Base-by-base conservation (phyloP, 1,140 invertebrate species). In the Trinorchestia longiramus region DNA sequence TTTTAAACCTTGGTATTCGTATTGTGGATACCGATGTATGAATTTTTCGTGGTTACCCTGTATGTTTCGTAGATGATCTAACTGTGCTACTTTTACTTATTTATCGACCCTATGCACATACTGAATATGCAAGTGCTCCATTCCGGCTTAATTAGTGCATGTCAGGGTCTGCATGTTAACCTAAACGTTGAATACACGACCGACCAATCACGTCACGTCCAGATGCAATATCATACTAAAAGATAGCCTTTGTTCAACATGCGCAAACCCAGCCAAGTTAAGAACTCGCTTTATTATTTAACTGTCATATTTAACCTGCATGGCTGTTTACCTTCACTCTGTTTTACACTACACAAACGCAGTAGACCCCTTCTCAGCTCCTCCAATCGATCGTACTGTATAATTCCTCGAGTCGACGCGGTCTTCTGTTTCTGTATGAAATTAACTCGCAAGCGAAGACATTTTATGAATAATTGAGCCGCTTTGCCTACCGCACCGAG, bases 351-450 rank as follows among this genome's bases (percentile, higher is more conserved):
- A 43, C 88, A 43, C 88, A 90, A 90, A 90, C 88, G 43, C 43
- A 90, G 4, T 3, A 42, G 6, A 3, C 23, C 88, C 6, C 41
- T 42, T 42, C 88, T 4, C 43, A 36, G 88, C 88, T 90, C 41
- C 41, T 15, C 15, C 8, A 41, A 90, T 90, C 88, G 88, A 90
- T 90, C 43, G 15, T 36, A 90, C 88, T 90, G 88, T 43, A 90
- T 90, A 90, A 90, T 90, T 90, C 88, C 88, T 41, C 41, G 36
- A 90, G 88, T 42, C n/a, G 88, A 90, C 88, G 43, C 43, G 88
- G 88, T 90, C 88, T 42, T 90, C 88, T 90, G 88, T 43, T 42
- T 36, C n/a, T 90, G 88, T 90, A 90, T 42, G 88, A 43, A 90
- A 90, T 90, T 90, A 17, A 43, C 88, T 43, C 43, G 41, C n/a